phyloP scores from a whole-genome alignment of 2,888 invertebrate genomes.

The Agrilus mali region DNA sequence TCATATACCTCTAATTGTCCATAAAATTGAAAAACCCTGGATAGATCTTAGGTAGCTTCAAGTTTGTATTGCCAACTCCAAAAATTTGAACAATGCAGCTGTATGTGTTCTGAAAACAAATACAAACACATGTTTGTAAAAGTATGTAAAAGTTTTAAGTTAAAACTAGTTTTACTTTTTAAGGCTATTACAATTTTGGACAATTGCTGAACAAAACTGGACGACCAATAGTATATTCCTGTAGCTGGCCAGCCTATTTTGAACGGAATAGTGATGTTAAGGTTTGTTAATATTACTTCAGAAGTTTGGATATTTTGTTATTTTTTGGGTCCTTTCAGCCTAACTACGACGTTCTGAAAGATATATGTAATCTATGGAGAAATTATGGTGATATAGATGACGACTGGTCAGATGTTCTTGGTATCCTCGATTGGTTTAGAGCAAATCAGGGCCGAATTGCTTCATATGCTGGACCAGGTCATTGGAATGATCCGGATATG shows the following conservation, averaged over 20 bases:
- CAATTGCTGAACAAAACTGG: conserved; percentile 52
- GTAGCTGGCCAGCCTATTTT: conserved; percentile 70
- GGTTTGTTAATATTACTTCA: not conserved
- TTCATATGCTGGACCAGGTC: conserved; percentile 47
- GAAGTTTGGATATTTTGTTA: conserved; percentile 3
- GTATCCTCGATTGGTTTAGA: conserved; percentile 46
- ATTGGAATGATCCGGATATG: conserved; percentile 61
- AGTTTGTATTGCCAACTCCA: too few relatives aligned
- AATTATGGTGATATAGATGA: conserved; percentile 52
- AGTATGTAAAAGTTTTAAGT: too few relatives aligned
- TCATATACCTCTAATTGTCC: too few relatives aligned
- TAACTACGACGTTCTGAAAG: conserved; percentile 39
- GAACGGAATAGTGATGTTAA: conserved; percentile 33
- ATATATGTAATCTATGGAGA: conserved; percentile 50
- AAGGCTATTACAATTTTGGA: conserved; percentile 58
- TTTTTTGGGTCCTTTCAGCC: conserved; percentile 29
- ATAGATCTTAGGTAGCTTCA: too few relatives aligned
- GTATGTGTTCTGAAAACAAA: too few relatives aligned
- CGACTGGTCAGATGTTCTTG: conserved; percentile 42
- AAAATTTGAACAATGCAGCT: too few relatives aligned
- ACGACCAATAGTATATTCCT: conserved; percentile 60
- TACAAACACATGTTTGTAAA: too few relatives aligned
- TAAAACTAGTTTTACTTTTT: conserved; percentile 1
- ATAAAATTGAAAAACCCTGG: too few relatives aligned
- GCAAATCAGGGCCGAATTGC: conserved; percentile 43